These are phyloP conservation scores for Oligia fasciuncula DNA, from an alignment of 2,888 invertebrate genomes.

Conservation along the genomic window DNA sequence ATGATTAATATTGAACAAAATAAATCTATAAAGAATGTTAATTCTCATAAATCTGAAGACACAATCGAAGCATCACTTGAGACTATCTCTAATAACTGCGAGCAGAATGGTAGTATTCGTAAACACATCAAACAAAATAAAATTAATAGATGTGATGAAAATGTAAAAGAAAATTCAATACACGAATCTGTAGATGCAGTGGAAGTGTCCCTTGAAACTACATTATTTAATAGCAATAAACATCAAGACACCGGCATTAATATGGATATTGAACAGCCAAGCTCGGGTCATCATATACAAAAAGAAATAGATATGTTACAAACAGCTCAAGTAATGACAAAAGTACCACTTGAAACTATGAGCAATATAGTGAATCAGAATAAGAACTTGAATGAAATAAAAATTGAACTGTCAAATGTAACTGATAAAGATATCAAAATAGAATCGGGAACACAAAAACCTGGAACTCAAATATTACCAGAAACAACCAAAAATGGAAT, in stretches of 20 bases:
- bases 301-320: constrained; percentile 3
- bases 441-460: not conserved
- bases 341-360: not conserved
- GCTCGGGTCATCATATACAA: not conserved
- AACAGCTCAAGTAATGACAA: not conserved
- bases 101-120: not conserved
- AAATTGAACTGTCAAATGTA: not conserved
- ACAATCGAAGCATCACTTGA: constrained; percentile 8
- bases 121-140: not conserved
- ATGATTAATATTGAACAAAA: constrained; percentile 5
- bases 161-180: not conserved
- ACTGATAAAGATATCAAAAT: not conserved
- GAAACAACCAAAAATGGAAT: not conserved
- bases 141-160: not conserved
- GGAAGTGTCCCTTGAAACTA: constrained; percentile 9
- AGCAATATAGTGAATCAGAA: constrained; percentile 3
- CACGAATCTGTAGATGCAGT: not conserved
- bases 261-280: not conserved
- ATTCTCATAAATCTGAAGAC: constrained; percentile 1
- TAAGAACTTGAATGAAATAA: not conserved
- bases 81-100: constrained; percentile 5
- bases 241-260: not conserved
- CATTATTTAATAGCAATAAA: not conserved
- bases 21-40: not conserved
- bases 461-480: not conserved